A percentile compares a stretch with the other conserved stretches of the same genome.
Evolutionary conservation across 2,797 vertebrate genomes (phyloP).

Genomic region (Oreortyx pictus): DNA sequence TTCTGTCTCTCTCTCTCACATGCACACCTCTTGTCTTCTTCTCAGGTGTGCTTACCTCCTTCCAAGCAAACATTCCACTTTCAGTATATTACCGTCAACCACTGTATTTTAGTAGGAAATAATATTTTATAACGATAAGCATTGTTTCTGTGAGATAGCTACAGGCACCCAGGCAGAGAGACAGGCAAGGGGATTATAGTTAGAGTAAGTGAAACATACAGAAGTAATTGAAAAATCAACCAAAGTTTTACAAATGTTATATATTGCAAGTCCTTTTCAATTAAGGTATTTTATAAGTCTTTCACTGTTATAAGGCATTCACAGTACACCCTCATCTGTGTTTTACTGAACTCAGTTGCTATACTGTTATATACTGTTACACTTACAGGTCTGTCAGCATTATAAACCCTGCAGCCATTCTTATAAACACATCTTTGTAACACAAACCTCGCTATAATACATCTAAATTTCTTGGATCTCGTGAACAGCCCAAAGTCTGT

Average conservation of each 20-base stretch:
- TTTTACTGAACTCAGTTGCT: slow-evolving; percentile 57
- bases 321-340: slow-evolving; percentile 57
- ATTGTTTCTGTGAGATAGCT: slow-evolving; percentile 44
- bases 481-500: slow-evolving; percentile 71
- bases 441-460: slow-evolving; percentile 70
- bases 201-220: slow-evolving; percentile 52
- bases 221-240: slow-evolving; percentile 67
- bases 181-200: slow-evolving; percentile 31
- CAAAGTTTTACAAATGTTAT: slow-evolving; percentile 53
- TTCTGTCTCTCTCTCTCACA: slow-evolving; percentile 14
- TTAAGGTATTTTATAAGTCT: slow-evolving; percentile 69
- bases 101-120: slow-evolving; percentile 35
- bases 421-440: slow-evolving; percentile 77
- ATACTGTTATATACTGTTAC: slow-evolving; percentile 51
- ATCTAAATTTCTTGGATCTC: slow-evolving; percentile 72
- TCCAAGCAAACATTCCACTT: slow-evolving; percentile 45
- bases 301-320: slow-evolving; percentile 63
- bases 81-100: slow-evolving; percentile 25
- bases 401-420: slow-evolving; percentile 62
- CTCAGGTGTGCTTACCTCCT: slow-evolving; percentile 55
- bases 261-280: slow-evolving; percentile 56
- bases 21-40: slow-evolving; percentile 41
- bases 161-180: slow-evolving; percentile 29
- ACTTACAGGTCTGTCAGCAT: slow-evolving; percentile 67
- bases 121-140: slow-evolving; percentile 64